These are phyloP conservation scores for Myrmecophaga tridactyla DNA, from an alignment of 2,113 vertebrate genomes.

Conservation along the genomic window DNA sequence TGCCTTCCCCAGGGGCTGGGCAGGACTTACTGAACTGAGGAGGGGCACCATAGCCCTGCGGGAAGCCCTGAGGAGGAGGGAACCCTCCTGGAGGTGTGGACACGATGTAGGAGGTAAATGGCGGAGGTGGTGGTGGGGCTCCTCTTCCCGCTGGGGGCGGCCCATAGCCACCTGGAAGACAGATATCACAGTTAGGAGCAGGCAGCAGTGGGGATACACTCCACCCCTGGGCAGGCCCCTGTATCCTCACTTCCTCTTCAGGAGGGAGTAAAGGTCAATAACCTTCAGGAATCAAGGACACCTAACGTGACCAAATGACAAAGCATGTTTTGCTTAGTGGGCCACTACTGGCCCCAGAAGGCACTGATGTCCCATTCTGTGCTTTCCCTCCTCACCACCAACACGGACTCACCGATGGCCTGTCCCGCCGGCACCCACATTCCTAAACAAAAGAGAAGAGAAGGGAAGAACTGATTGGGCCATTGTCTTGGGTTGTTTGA, in stretches of 20 bases:
- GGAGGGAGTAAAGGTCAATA: too few species aligned
- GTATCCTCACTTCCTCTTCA: too few species aligned
- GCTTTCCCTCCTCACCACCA: too few species aligned
- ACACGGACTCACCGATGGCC: constrained; percentile 91
- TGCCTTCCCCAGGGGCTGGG: too few species aligned
- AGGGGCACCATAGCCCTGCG: constrained; percentile 95
- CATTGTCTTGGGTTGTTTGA: too few species aligned
- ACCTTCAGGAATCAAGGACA: too few species aligned
- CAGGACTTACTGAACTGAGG: constrained; percentile 97
- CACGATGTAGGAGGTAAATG: constrained; percentile 96
- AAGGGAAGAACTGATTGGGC: neutral
- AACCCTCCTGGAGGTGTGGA: constrained; percentile 92
- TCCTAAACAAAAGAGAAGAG: constrained; percentile 84
- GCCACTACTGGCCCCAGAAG: too few species aligned
- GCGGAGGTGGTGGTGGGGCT: constrained; percentile 93
- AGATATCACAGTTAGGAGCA: neutral
- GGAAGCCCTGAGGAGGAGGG: constrained; percentile 96
- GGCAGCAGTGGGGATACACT: accelerated
- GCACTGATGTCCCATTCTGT: too few species aligned
- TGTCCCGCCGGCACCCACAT: constrained; percentile 99
- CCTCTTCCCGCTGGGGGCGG: constrained; percentile 93
- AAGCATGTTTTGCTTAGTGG: too few species aligned
- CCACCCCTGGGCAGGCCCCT: too few species aligned
- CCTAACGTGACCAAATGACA: too few species aligned
- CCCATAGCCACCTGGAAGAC: constrained; percentile 91